Percentiles rank a stretch among this genome's conserved stretches.
phyloP scores from a whole-genome alignment of 2,888 invertebrate species.

The Drosophila subsilvestris region DNA sequence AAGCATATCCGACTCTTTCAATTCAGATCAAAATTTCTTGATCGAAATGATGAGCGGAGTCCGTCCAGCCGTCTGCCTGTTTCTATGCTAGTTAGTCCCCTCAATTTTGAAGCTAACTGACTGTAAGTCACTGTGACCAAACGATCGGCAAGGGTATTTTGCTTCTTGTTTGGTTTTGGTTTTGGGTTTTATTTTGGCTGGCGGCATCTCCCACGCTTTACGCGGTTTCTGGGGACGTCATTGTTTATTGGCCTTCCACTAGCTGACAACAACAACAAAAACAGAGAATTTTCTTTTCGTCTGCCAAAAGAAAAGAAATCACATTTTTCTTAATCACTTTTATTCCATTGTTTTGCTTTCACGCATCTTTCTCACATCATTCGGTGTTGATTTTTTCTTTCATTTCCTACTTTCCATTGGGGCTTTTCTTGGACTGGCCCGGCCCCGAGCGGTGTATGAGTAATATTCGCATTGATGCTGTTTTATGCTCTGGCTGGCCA shows the following conservation, averaged over 20 bases:
- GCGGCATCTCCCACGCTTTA: constrained; percentile 19
- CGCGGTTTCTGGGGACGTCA: constrained; percentile 11
- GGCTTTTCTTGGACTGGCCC: constrained; percentile 12
- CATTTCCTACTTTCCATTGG: neutral
- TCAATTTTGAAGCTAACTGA: no score
- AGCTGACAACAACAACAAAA: constrained; percentile 24
- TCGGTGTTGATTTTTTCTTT: constrained; percentile 13
- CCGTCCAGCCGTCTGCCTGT: no score
- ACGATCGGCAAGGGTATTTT: neutral
- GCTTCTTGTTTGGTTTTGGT: neutral
- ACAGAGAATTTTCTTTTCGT: constrained; percentile 5
- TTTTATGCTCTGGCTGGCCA: constrained; percentile 20
- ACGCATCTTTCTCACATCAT: constrained; percentile 48
- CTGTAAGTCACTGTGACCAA: no score
- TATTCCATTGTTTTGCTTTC: constrained; percentile 41
- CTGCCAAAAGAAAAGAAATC: neutral
- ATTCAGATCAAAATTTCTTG: no score
- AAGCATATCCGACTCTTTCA: no score
- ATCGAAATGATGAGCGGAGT: no score
- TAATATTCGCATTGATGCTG: constrained; percentile 51
- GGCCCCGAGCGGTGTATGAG: constrained; percentile 63
- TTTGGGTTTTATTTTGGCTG: neutral
- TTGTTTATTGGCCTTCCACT: constrained; percentile 4
- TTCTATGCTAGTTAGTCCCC: no score
- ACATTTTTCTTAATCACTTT: constrained; percentile 19